Evolutionary conservation across 2,888 invertebrate species (phyloP).

Genomic region (Caenorhabditis becei): DNA sequence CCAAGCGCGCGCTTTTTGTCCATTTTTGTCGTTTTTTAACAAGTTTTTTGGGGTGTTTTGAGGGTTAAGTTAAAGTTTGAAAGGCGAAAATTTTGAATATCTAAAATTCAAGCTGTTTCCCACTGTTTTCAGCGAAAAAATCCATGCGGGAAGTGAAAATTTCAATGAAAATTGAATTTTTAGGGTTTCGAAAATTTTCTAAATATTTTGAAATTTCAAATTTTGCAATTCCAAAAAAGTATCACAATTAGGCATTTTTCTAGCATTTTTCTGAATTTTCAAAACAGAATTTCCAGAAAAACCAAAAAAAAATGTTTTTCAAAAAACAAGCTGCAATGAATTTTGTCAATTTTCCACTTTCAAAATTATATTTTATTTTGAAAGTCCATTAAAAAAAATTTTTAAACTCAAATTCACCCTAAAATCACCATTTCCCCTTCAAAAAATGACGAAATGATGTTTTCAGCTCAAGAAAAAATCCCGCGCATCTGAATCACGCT

Average conservation of each 20-base stretch:
- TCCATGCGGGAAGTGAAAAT: no score
- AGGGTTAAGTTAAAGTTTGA: no score
- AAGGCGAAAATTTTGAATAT: no score
- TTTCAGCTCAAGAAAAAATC: no score
- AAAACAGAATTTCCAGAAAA: neutral
- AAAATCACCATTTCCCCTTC: no score
- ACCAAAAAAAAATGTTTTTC: neutral
- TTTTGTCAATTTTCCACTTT: neutral
- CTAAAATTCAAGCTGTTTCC: neutral
- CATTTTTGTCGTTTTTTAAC: neutral
- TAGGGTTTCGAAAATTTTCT: neutral
- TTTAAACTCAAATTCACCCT: neutral
- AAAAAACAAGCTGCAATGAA: no score
- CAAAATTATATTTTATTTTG: no score
- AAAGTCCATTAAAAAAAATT: neutral
- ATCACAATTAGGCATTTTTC: neutral
- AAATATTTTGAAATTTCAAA: neutral
- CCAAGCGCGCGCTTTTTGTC: constrained; percentile 3
- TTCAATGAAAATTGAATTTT: no score
- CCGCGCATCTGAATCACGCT: no score
- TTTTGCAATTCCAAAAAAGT: no score
- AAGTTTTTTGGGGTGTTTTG: neutral
- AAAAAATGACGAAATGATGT: no score
- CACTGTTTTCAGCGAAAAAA: neutral
- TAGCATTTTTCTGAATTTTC: neutral